Evolutionary conservation across 2,888 invertebrate species (phyloP), one percentile per base, ranked within the genome.

Genomic region (Lucinisca nassula): DNA sequence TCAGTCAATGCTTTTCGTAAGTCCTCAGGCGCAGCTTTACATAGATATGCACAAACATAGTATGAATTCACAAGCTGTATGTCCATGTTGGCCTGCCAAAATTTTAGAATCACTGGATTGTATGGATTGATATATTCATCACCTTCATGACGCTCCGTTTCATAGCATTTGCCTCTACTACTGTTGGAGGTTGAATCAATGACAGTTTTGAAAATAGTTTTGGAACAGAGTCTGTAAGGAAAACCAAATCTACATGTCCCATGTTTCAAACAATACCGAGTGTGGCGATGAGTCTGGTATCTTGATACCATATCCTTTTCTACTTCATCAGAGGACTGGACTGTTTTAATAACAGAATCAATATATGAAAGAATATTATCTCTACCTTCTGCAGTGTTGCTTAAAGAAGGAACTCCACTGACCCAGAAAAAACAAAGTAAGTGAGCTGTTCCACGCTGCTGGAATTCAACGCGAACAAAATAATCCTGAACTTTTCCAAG

Each of bases 201-300:
- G 81, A 37, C 51, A 84, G 38, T 51, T 80, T 75, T 30, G n/a
- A n/a, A n/a, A n/a, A n/a, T n/a, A n/a, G 84, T 84, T 79, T 79
- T 24, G 32, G 0, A 51, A 45, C 72, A 61, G 75, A 32, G 70
- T 45, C 45, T 72, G 24, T 58, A 55, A 30, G 87, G 84, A 79
- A 84, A 84, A 37, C 82, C 84, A 81, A 87, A 87, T 30, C 84
- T 58, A 79, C 87, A 88, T 32, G 51, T n/a, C 61, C 51, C 17
- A 51, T 12, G 10, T n/a, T 40, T 35, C 24, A 10, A 61, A 38
- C 82, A 82, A 35, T 40, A 30, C 32, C 8, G 40, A 49, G 80
- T 70, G 32, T 81, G 80, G 21, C 74, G 70, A 81, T 81, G 80
- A 74, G 58, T 24, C 55, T 81, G 80, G 4, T 74, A 37, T 55